These are phyloP conservation scores for Brachionus koreanus DNA, from an alignment of 1,140 invertebrate genomes.

Conservation along the genomic window DNA sequence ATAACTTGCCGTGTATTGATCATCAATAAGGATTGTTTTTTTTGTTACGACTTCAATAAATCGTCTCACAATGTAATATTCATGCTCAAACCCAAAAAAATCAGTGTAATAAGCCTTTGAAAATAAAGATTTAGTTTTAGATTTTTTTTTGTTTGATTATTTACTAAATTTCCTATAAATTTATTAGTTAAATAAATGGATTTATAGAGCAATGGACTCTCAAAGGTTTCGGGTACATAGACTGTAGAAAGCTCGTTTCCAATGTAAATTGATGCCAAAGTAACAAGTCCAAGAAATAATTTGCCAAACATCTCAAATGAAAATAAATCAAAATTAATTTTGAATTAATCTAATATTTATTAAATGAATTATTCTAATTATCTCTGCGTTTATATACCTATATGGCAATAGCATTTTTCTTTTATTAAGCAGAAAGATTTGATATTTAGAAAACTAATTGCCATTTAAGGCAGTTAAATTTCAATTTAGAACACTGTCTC, in stretches of 20 bases:
- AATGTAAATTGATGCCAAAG: neutral
- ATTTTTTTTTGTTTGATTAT: neutral
- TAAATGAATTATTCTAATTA: neutral
- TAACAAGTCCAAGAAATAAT: neutral
- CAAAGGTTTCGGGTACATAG: neutral
- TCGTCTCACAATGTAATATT: neutral
- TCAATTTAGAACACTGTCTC: neutral
- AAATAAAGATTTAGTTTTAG: neutral
- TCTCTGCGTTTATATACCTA: neutral
- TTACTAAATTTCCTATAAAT: slow-evolving; percentile 26
- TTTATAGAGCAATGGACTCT: slow-evolving; percentile 9
- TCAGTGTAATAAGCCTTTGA: neutral
- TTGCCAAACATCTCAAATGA: neutral
- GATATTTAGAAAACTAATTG: neutral
- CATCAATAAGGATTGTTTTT: neutral
- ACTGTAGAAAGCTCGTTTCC: neutral
- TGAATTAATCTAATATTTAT: neutral
- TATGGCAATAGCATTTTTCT: neutral
- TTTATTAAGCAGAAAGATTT: neutral
- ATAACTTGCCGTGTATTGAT: neutral
- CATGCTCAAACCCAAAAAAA: neutral
- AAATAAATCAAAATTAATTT: neutral
- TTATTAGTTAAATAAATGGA: neutral
- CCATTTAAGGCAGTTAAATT: neutral
- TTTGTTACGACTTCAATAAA: neutral